Percentiles rank a stretch among this genome's conserved stretches.
Conservation (phyloP, 2,113 vertebrate species). For the Macroglossus sobrinus region DNA sequence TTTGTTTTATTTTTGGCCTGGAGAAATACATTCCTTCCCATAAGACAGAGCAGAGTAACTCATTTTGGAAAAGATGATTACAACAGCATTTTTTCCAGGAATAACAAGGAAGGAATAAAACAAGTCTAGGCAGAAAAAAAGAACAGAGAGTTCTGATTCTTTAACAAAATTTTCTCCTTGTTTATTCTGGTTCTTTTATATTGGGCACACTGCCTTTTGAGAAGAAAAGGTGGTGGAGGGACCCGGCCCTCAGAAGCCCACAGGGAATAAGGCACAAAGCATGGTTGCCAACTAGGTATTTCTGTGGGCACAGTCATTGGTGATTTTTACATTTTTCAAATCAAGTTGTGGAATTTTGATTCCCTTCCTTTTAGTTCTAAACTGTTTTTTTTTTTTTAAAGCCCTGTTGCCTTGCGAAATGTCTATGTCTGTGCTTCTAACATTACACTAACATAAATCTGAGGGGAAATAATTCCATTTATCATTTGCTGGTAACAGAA, state of each 20-base stretch:
- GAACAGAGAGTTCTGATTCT: slow-evolving; percentile 28
- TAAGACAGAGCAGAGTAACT: slow-evolving; percentile 24
- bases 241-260: no score
- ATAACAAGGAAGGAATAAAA: slow-evolving; percentile 56
- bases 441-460: background rate
- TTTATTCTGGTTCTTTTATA: background rate
- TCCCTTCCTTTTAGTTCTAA: background rate
- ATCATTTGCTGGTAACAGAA: background rate
- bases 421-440: background rate
- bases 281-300: rapidly evolving
- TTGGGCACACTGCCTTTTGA: background rate
- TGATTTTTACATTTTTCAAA: background rate
- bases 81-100: slow-evolving; percentile 59
- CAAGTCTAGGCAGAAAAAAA: slow-evolving; percentile 53
- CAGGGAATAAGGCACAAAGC: background rate
- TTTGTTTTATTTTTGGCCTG: slow-evolving; percentile 22
- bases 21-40: slow-evolving; percentile 23
- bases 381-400: background rate
- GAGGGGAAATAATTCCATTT: background rate
- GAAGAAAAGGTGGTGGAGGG: background rate
- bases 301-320: background rate
- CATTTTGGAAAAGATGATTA: slow-evolving; percentile 40
- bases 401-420: background rate
- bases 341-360: background rate
- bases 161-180: background rate